phyloP scores from a whole-genome alignment of 2,888 invertebrate genomes.

The Melipona beecheii region DNA sequence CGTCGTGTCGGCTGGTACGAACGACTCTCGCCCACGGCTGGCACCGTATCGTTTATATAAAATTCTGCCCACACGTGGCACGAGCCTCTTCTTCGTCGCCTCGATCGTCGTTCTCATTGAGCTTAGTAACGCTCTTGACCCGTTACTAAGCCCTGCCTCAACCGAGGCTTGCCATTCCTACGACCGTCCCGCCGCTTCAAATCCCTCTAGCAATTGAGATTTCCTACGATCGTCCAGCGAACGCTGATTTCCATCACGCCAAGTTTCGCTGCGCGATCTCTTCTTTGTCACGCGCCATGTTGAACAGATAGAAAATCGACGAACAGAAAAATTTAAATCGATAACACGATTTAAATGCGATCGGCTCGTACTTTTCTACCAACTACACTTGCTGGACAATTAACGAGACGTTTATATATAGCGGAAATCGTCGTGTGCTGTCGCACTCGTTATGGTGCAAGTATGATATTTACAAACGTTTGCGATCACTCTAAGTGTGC shows the following conservation, averaged over 20 bases:
- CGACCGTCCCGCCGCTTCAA: conserved; percentile 45
- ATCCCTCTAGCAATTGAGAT: conserved; percentile 72
- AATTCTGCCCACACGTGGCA: conserved; percentile 72
- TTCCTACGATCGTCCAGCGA: conserved; percentile 70
- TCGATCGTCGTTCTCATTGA: conserved; percentile 66
- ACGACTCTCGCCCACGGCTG: too few species aligned
- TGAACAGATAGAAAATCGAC: not conserved
- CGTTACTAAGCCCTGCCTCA: conserved; percentile 53
- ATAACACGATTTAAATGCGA: not conserved
- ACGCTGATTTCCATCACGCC: conserved; percentile 27
- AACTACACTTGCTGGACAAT: not conserved
- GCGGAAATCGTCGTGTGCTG: not conserved
- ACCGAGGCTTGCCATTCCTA: conserved; percentile 49
- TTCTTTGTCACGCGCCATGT: not conserved
- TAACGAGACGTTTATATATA: conserved; percentile 2
- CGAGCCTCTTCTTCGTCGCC: conserved; percentile 68
- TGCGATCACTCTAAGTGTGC: too few species aligned
- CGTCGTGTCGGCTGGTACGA: conserved; percentile 53
- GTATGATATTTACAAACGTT: too few species aligned
- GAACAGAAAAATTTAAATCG: not conserved
- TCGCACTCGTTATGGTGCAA: not conserved
- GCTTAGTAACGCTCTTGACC: conserved; percentile 73
- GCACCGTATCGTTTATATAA: conserved; percentile 64
- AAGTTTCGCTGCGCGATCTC: not conserved
- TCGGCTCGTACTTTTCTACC: not conserved